Evolutionary conservation across 1,140 invertebrate genomes (phyloP), one percentile per base, ranked within the genome.

Genomic region (Mizuhopecten yessoensis): DNA sequence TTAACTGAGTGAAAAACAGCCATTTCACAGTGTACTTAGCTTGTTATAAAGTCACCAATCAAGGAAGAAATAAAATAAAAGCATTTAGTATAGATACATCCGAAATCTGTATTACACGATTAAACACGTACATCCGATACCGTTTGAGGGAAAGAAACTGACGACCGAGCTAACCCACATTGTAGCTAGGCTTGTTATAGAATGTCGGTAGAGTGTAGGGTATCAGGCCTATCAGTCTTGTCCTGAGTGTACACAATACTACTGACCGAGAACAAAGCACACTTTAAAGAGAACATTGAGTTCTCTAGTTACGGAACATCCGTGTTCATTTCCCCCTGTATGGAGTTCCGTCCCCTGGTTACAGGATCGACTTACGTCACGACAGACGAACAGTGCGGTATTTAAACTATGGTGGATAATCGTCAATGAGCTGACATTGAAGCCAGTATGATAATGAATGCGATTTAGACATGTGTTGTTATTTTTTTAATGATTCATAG

Each of bases 361-460:
- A 75, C 57, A n/a, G 57, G 57, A 5, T 75, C 57, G 57, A n/a
- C 23, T 75, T 29, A 75, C n/a, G 57, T 75, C 57, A 75, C 57
- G 57, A n/a, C 57, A 75, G 57, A 75, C 57, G 57, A 13, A 75
- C 57, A 75, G 57, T 75, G 57, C n/a, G 57, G 1, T 75, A 75
- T 75, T 75, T n/a, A 29, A 75, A 75, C n/a, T 29, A 75, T 75
- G 23, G n/a, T 75, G 29, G 57, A 9, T 7, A 29, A n/a, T 75
- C 57, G 5, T n/a, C 57, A 29, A 0, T 29, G 9, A 75, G 57
- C 57, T 23, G 45, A 57, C 45, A 57, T 57, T 13, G 36, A 57
- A n/a, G 1, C n/a, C 57, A 29, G 11, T 45, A 17, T 15, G 9
- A 13, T 39, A 39, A 39, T n/a, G 36, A 39, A 39, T 39, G 13